Evolutionary conservation across 1,140 invertebrate genomes (phyloP).

Genomic region (Gerris buenoi): DNA sequence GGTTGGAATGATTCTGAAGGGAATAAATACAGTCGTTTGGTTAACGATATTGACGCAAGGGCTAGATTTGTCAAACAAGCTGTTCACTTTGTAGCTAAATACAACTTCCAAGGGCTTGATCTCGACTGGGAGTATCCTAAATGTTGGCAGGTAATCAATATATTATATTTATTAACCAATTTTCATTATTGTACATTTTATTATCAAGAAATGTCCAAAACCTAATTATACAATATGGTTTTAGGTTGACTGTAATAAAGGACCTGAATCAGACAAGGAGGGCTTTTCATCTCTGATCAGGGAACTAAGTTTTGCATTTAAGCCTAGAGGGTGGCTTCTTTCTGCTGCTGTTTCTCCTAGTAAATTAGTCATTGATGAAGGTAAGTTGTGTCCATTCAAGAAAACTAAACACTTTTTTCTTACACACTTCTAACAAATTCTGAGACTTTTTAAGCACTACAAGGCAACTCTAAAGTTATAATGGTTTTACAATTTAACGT

Average conservation of each 20-base stretch:
- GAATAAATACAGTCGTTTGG: constrained; percentile 67
- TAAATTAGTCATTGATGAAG: constrained; percentile 33
- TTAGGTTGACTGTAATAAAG: constrained; percentile 39
- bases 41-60: constrained; percentile 54
- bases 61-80: constrained; percentile 55
- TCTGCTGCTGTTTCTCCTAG: constrained; percentile 43
- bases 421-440: too few relatives aligned
- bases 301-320: constrained; percentile 40
- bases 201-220: too few relatives aligned
- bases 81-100: constrained; percentile 61
- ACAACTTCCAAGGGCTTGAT: constrained; percentile 72
- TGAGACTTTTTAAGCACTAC: too few relatives aligned
- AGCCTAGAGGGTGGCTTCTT: constrained; percentile 34
- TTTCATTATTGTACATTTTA: too few relatives aligned
- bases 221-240: too few relatives aligned
- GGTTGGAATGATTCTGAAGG: constrained; percentile 82
- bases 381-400: too few relatives aligned
- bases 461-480: too few relatives aligned
- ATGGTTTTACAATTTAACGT: too few relatives aligned
- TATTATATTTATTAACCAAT: too few relatives aligned
- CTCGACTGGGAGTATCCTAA: constrained; percentile 85
- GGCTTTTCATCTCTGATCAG: constrained; percentile 35
- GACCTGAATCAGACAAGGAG: constrained; percentile 38
- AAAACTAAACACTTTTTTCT: too few relatives aligned
- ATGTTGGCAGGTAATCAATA: constrained; percentile 68